Evolutionary conservation across 2,113 vertebrate species (phyloP).

Genomic region (Oryzias celebensis): DNA sequence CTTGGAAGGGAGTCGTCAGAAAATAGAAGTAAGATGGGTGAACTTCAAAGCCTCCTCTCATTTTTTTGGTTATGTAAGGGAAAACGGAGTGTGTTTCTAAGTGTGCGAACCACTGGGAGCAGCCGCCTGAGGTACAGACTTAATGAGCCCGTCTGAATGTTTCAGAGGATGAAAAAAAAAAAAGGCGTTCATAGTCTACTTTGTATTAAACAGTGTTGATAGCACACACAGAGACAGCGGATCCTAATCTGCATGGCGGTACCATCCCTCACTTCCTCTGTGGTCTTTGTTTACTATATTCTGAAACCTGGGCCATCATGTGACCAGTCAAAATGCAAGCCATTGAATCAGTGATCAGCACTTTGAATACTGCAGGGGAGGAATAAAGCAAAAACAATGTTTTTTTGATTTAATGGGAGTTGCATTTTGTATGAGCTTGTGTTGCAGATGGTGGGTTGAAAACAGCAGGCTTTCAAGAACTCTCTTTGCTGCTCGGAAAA

Average conservation of each 20-base stretch:
- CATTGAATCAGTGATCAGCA: conserved; percentile 8
- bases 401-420: too few relatives aligned
- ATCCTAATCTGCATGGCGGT: conserved; percentile 1
- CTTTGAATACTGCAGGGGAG: too few relatives aligned
- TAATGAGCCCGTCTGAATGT: conserved; percentile 72
- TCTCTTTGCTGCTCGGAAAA: too few relatives aligned
- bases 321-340: conserved; percentile 26
- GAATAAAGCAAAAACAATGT: too few relatives aligned
- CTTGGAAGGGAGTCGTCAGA: conserved; percentile 36
- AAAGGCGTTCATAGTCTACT: conserved; percentile 40
- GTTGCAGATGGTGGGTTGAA: too few relatives aligned
- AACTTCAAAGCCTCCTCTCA: conserved; percentile 70
- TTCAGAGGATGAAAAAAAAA: conserved; percentile 56
- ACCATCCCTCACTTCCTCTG: not conserved
- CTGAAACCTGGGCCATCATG: conserved; percentile 39
- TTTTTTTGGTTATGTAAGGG: conserved; percentile 62
- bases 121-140: conserved; percentile 62
- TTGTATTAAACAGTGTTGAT: conserved; percentile 24
- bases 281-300: conserved; percentile 31
- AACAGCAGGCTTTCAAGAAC: too few relatives aligned
- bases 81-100: conserved; percentile 58
- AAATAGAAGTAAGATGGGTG: conserved; percentile 51
- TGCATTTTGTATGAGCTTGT: too few relatives aligned
- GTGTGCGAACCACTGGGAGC: conserved; percentile 60
- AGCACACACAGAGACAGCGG: not conserved